phyloP scores from a whole-genome alignment of 2,888 invertebrate species.

The Cryptocephalus primarius region DNA sequence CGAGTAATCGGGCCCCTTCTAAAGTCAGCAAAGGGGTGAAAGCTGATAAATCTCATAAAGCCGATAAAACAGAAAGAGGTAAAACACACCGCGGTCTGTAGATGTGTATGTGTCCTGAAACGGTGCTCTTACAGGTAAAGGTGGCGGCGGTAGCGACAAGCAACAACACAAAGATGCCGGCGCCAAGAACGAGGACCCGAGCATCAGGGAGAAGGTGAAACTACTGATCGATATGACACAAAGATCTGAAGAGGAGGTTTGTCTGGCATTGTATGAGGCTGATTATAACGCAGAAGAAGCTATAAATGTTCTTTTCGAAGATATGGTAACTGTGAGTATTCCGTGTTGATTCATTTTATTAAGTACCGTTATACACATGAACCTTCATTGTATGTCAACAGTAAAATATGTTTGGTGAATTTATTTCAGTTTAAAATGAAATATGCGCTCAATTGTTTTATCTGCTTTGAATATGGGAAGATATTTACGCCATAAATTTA shows the following conservation, averaged over 20 bases:
- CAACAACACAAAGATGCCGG: conserved; percentile 27
- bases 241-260: conserved; percentile 81
- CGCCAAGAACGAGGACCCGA: conserved; percentile 44
- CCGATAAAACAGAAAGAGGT: conserved; percentile 34
- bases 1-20: conserved; percentile 56
- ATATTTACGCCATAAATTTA: too few relatives aligned
- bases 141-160: conserved; percentile 30
- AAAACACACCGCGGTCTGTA: conserved; percentile 8
- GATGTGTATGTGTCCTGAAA: too few relatives aligned
- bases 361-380: too few relatives aligned
- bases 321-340: conserved; percentile 46
- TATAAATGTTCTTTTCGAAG: conserved; percentile 70
- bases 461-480: too few relatives aligned
- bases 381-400: too few relatives aligned
- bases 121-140: neutral
- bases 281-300: conserved; percentile 82
- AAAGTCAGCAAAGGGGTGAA: conserved; percentile 46
- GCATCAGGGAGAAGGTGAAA: conserved; percentile 57
- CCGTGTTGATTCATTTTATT: too few relatives aligned
- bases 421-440: too few relatives aligned
- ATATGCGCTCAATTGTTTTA: too few relatives aligned
- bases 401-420: too few relatives aligned
- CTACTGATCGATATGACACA: conserved; percentile 85
- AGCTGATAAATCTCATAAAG: conserved; percentile 34
- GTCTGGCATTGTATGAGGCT: conserved; percentile 85